phyloP scores from a whole-genome alignment of 2,888 invertebrate genomes.

The Machimus rusticus region DNA sequence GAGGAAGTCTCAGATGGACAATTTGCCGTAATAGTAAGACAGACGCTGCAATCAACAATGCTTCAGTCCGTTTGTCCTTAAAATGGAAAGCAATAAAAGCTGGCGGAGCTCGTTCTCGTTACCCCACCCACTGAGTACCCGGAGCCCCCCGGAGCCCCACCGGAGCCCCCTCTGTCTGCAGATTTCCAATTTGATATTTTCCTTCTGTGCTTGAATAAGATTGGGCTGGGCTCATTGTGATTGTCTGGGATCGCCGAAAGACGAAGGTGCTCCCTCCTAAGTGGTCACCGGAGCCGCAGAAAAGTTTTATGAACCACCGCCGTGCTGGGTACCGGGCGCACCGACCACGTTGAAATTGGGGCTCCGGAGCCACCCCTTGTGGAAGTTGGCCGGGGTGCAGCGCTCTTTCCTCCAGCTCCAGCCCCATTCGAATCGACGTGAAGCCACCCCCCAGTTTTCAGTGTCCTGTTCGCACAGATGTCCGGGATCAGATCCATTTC shows the following conservation, averaged over 20 bases:
- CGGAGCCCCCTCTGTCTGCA: background rate
- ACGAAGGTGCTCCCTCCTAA: background rate
- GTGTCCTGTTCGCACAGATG: background rate
- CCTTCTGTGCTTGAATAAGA: background rate
- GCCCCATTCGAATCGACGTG: background rate
- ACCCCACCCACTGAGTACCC: background rate
- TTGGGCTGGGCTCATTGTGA: background rate
- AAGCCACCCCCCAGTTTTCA: background rate
- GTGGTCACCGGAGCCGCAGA: background rate
- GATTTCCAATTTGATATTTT: background rate
- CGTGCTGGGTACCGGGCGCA: background rate
- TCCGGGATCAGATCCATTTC: background rate
- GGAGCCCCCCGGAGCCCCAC: no score
- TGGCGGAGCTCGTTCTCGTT: background rate
- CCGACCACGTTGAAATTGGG: background rate
- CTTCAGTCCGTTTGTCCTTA: background rate
- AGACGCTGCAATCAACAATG: background rate
- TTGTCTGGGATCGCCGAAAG: background rate
- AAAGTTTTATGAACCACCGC: background rate
- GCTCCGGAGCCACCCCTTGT: background rate
- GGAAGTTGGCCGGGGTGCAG: background rate
- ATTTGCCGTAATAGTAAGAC: background rate
- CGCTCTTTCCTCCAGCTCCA: background rate
- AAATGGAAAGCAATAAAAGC: background rate
- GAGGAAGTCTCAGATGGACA: background rate